phyloP scores from a whole-genome alignment of 2,113 vertebrate genomes.

The Ariopsis seemanni region DNA sequence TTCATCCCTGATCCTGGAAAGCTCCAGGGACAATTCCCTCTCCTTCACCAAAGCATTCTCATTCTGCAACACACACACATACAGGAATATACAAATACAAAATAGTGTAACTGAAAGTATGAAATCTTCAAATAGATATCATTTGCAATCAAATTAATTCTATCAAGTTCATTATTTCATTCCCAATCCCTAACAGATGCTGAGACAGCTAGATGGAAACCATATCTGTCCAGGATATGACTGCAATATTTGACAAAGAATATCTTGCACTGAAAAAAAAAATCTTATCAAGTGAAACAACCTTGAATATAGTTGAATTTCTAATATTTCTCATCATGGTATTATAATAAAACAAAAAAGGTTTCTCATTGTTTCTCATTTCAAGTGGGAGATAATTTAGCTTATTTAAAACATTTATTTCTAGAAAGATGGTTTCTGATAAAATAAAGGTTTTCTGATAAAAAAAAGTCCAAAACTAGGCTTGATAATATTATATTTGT shows the following conservation, averaged over 20 bases:
- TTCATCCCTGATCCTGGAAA: conserved; percentile 94
- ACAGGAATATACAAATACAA: not conserved
- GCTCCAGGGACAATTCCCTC: conserved; percentile 86
- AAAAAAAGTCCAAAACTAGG: not conserved
- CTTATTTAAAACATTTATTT: not conserved
- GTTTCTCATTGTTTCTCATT: no score
- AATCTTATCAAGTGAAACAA: not conserved
- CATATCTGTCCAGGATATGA: not conserved
- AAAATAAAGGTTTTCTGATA: not conserved
- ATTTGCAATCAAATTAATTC: not conserved
- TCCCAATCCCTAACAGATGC: not conserved
- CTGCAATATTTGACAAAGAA: not conserved
- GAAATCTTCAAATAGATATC: not conserved
- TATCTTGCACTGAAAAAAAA: not conserved
- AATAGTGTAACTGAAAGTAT: not conserved
- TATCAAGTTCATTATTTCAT: not conserved
- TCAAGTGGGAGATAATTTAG: not conserved
- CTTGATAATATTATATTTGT: not conserved
- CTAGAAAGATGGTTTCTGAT: not conserved
- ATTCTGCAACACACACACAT: conserved; percentile 76
- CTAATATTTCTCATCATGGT: not conserved
- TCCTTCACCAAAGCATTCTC: conserved; percentile 87
- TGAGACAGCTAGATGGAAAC: no score
- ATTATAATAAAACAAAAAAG: not conserved
- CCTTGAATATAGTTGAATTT: not conserved